phyloP scores from a whole-genome alignment of 2,888 invertebrate species.

The Leptodirus hochenwartii region DNA sequence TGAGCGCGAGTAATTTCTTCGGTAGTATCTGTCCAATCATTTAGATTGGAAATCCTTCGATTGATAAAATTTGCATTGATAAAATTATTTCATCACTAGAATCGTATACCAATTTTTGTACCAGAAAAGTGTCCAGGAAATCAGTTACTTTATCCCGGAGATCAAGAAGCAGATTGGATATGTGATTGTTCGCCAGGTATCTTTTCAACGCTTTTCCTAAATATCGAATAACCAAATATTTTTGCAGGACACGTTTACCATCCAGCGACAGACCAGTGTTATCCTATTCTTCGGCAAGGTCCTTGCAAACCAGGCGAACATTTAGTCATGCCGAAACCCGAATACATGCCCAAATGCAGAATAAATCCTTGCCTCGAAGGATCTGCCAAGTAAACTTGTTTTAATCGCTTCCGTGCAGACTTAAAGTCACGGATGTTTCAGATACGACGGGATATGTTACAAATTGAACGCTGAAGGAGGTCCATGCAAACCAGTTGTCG shows the following conservation, averaged over 20 bases:
- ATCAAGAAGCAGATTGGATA: slow-evolving; percentile 43
- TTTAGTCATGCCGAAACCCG: slow-evolving; percentile 31
- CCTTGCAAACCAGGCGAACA: slow-evolving; percentile 39
- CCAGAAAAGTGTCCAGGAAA: slow-evolving; percentile 41
- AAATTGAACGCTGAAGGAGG: slow-evolving; percentile 22
- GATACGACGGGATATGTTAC: slow-evolving; percentile 29
- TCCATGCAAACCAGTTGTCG: slow-evolving; percentile 28
- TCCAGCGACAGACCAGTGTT: slow-evolving; percentile 39
- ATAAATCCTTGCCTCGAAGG: slow-evolving; percentile 48
- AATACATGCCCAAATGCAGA: slow-evolving; percentile 38
- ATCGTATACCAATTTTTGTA: slow-evolving; percentile 34
- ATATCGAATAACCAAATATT: slow-evolving; percentile 1
- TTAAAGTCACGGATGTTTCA: too few species aligned
- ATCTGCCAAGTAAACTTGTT: too few species aligned
- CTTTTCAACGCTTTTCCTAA: too few species aligned
- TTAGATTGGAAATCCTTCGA: too few species aligned
- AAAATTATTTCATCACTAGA: slow-evolving; percentile 6
- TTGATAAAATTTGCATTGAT: slow-evolving; percentile 1
- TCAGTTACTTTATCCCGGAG: slow-evolving; percentile 48
- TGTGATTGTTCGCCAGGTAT: slow-evolving; percentile 41
- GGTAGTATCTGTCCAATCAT: too few species aligned
- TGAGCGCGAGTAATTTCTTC: too few species aligned
- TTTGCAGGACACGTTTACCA: slow-evolving; percentile 39
- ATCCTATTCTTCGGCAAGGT: slow-evolving; percentile 42
- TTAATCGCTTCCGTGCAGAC: too few species aligned